These are phyloP conservation scores for Zootoca vivipara DNA, from an alignment of 2,113 vertebrate species.

Conservation along the genomic window DNA sequence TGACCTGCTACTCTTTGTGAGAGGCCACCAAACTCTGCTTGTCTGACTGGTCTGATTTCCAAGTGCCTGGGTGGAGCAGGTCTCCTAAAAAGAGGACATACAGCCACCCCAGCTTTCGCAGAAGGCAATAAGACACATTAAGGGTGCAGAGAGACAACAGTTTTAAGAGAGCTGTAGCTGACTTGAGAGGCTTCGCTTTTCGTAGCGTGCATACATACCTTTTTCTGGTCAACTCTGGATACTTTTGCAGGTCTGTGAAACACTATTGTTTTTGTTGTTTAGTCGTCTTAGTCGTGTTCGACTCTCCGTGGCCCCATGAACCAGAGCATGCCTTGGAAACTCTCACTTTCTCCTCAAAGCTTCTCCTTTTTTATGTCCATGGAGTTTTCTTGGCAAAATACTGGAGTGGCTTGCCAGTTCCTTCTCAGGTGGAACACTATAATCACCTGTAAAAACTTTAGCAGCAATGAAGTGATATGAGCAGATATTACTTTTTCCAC, in stretches of 20 bases:
- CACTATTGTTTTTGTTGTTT: no score
- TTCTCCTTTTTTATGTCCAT: no score
- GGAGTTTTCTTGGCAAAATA: no score
- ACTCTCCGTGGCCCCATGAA: no score
- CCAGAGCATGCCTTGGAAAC: no score
- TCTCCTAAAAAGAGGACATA: not conserved
- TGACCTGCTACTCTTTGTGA: no score
- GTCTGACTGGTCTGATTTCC: no score
- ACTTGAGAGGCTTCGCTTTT: not conserved
- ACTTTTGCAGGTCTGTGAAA: not conserved
- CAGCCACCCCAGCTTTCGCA: not conserved
- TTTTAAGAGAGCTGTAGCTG: not conserved
- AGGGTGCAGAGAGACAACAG: not conserved
- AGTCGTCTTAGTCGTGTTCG: no score
- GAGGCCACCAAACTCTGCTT: not conserved
- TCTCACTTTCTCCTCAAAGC: no score
- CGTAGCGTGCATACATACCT: not conserved
- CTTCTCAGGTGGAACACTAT: not conserved
- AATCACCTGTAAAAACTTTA: not conserved
- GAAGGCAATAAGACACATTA: not conserved
- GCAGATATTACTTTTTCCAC: not conserved
- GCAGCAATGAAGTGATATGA: not conserved
- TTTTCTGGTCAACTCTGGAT: not conserved
- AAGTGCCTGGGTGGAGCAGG: not conserved
- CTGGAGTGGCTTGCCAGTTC: no score